Conservation (phyloP, 1,140 invertebrate species). For the Delia radicum region DNA sequence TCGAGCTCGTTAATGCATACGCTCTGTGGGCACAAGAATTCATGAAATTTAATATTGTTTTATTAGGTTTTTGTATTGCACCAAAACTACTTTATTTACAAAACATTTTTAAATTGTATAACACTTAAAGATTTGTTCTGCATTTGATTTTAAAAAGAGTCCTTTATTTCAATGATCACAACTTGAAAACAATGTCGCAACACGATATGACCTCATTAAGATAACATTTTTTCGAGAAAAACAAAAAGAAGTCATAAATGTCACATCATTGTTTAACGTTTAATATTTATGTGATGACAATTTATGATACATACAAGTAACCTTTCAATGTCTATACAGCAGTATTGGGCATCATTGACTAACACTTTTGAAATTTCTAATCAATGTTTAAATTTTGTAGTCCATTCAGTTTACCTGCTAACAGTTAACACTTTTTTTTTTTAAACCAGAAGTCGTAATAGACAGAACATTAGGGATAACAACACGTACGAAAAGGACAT, state of each 20-base stretch:
- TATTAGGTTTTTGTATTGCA: too few relatives aligned
- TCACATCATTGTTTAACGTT: neutral
- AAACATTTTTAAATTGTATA: neutral
- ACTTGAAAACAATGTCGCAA: neutral
- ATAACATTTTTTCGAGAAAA: neutral
- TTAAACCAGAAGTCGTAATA: neutral
- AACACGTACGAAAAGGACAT: neutral
- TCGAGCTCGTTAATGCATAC: too few relatives aligned
- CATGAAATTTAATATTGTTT: too few relatives aligned
- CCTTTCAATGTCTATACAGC: neutral
- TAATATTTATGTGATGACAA: slow-evolving; percentile 21
- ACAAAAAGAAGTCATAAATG: slow-evolving; percentile 20
- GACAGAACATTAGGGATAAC: neutral
- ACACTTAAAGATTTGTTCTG: neutral
- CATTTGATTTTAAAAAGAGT: neutral
- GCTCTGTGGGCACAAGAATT: too few relatives aligned
- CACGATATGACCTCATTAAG: neutral
- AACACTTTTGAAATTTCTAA: too few relatives aligned
- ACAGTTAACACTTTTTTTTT: neutral
- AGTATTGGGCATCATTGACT: neutral
- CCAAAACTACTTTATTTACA: neutral
- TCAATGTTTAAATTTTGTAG: neutral
- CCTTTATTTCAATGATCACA: neutral
- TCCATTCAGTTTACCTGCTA: neutral
- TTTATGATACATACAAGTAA: neutral